These are phyloP conservation scores for Phenacoccus solenopsis DNA, from an alignment of 1,140 invertebrate genomes.

Conservation along the genomic window DNA sequence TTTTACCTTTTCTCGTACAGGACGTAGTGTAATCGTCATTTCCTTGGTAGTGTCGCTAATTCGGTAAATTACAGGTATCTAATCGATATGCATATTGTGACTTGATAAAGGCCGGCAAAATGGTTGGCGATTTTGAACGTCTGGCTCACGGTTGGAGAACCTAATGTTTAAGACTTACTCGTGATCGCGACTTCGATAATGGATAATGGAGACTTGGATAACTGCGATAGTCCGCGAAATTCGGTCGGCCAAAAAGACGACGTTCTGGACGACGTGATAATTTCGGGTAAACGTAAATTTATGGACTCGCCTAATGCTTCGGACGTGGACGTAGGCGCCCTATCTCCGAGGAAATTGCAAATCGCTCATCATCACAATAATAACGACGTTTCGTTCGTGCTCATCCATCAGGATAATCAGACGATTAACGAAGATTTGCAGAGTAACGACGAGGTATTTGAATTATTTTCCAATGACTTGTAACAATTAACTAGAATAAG, in stretches of 20 bases:
- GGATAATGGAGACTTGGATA: constrained; percentile 5
- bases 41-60: no score
- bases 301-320: background rate
- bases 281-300: constrained; percentile 7
- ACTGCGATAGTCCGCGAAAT: background rate
- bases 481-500: background rate
- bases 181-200: background rate
- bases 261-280: background rate
- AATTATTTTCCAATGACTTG: background rate
- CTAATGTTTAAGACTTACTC: background rate
- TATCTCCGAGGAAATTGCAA: constrained; percentile 5
- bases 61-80: no score
- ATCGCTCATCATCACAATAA: constrained; percentile 10
- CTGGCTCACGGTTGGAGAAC: constrained; percentile 10
- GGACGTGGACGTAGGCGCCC: background rate
- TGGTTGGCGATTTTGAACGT: constrained; percentile 4
- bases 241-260: background rate
- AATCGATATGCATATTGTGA: no score
- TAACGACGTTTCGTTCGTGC: constrained; percentile 8
- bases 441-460: constrained; percentile 11
- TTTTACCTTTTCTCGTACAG: background rate
- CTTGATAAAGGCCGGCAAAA: background rate
- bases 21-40: no score
- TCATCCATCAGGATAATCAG: constrained; percentile 7
- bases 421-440: constrained; percentile 7